Evolutionary conservation across 2,888 invertebrate genomes (phyloP).

Genomic region (Timema podura): DNA sequence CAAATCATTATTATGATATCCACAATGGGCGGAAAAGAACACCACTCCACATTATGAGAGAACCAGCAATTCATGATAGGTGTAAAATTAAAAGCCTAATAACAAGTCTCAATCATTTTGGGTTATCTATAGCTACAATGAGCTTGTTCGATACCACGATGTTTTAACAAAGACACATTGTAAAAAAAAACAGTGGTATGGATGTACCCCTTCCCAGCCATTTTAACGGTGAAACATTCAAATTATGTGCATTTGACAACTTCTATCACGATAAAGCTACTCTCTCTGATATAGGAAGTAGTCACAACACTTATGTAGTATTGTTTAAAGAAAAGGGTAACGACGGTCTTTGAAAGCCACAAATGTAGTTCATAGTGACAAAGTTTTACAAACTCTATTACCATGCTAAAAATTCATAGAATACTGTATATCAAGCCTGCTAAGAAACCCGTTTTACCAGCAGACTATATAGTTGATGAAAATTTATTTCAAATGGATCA

Average conservation of each 20-base stretch:
- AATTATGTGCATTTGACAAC: constrained; percentile 2
- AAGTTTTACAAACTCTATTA: background rate
- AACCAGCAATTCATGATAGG: background rate
- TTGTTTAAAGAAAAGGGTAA: background rate
- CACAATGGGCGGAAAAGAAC: background rate
- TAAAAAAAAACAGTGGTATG: background rate
- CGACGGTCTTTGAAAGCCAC: background rate
- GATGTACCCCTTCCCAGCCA: constrained; percentile 8
- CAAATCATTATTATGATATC: constrained; percentile 7
- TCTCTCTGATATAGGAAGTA: background rate
- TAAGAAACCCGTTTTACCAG: background rate
- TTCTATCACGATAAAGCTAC: background rate
- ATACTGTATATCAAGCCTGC: too few relatives aligned
- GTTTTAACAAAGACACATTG: background rate
- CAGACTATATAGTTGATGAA: background rate
- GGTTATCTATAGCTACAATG: constrained; percentile 5
- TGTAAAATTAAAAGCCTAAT: background rate
- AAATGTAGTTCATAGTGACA: background rate
- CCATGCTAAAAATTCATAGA: background rate
- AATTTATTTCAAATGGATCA: background rate
- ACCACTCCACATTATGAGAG: background rate
- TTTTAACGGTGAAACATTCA: background rate
- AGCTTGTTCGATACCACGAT: constrained; percentile 2
- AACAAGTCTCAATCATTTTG: background rate
- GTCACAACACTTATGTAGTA: constrained; percentile 2